phyloP scores from a whole-genome alignment of 2,113 vertebrate genomes.

The Telmatochromis sp. region DNA sequence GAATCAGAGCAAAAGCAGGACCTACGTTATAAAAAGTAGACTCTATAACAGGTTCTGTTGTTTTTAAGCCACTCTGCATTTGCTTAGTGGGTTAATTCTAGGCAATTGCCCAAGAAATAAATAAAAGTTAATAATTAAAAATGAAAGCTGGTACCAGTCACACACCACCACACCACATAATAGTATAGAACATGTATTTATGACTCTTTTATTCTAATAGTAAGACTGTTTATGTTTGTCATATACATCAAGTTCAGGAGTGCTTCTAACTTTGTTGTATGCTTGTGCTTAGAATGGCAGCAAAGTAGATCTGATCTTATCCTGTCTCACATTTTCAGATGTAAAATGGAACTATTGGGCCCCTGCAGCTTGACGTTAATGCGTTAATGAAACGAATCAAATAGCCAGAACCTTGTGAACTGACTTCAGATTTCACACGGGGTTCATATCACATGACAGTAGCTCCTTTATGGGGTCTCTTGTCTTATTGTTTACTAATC shows the following conservation, averaged over 20 bases:
- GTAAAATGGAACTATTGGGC: neutral
- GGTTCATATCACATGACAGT: conserved; percentile 36
- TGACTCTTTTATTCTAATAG: neutral
- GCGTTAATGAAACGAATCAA: neutral
- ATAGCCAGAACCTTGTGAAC: neutral
- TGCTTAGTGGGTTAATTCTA: neutral
- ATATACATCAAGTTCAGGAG: neutral
- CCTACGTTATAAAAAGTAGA: neutral
- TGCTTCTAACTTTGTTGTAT: neutral
- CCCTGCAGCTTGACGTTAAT: neutral
- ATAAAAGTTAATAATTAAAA: neutral
- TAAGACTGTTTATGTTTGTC: neutral
- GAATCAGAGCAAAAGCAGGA: neutral
- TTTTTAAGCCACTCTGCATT: neutral
- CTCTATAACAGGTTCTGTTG: neutral
- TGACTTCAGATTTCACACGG: neutral
- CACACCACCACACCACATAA: neutral
- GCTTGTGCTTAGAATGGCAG: neutral
- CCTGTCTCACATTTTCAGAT: neutral
- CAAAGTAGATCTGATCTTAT: neutral
- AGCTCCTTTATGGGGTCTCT: neutral
- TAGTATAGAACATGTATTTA: neutral
- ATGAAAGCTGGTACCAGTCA: neutral
- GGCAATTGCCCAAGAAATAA: neutral
- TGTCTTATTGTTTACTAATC: conserved; percentile 53